Evolutionary conservation across 2,888 invertebrate species (phyloP).

Genomic region (Hydrotaea diabolus): DNA sequence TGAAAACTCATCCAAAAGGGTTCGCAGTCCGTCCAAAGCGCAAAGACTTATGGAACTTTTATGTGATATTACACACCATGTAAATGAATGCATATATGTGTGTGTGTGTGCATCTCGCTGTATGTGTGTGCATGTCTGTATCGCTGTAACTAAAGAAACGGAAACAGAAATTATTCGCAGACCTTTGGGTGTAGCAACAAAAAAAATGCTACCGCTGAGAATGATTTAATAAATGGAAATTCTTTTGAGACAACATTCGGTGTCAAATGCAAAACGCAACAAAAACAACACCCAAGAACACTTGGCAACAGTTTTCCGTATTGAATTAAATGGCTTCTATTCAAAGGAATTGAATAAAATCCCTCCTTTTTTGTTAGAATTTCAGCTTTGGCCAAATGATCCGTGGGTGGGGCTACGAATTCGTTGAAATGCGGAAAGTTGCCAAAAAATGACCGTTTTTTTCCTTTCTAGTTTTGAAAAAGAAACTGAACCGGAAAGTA

Average conservation of each 20-base stretch:
- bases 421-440: not conserved
- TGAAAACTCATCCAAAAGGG: not conserved
- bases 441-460: not conserved
- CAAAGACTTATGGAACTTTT: not conserved
- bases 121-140: not conserved
- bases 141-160: not conserved
- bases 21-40: not conserved
- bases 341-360: not conserved
- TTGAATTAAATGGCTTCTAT: conserved; percentile 21
- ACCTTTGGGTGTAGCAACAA: not conserved
- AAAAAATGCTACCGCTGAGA: not conserved
- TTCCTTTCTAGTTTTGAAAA: not conserved
- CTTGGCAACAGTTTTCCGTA: not conserved
- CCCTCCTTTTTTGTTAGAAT: not conserved
- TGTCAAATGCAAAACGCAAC: conserved; percentile 10
- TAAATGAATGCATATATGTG: not conserved
- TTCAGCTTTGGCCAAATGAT: not conserved
- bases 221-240: conserved; percentile 18
- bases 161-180: not conserved
- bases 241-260: not conserved
- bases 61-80: not conserved
- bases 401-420: not conserved
- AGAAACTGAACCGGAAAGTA: too few relatives aligned
- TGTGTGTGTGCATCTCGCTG: not conserved
- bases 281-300: not conserved